These are phyloP conservation scores for Mormyrus proboscirostris DNA, from an alignment of 2,797 vertebrate species.

Conservation along the genomic window DNA sequence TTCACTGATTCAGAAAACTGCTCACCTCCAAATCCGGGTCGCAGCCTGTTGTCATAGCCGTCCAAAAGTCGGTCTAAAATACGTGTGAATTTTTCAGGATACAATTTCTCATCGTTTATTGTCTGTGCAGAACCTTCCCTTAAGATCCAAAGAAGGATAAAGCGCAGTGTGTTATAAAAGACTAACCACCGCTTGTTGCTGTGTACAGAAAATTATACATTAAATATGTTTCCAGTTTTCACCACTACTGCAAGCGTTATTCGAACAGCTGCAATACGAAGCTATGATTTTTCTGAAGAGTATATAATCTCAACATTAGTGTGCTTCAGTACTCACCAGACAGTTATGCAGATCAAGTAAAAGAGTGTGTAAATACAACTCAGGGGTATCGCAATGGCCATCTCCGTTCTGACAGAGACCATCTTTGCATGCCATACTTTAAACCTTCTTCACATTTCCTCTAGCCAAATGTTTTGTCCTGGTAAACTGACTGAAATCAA, in stretches of 20 bases:
- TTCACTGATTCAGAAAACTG: conserved; percentile 15
- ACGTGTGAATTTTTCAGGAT: conserved; percentile 93
- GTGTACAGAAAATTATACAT: background rate
- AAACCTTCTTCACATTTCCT: conserved; percentile 72
- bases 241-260: background rate
- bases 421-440: conserved; percentile 91
- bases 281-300: background rate
- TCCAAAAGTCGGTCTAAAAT: conserved; percentile 94
- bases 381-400: conserved; percentile 70
- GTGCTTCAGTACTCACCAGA: conserved; percentile 73
- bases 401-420: conserved; percentile 84
- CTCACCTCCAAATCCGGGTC: conserved; percentile 95
- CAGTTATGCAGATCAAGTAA: conserved; percentile 75
- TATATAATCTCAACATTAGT: background rate
- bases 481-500: conserved; percentile 46
- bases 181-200: background rate
- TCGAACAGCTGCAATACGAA: background rate
- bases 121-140: conserved; percentile 71
- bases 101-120: conserved; percentile 81
- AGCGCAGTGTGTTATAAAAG: conserved; percentile 14
- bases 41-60: conserved; percentile 95
- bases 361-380: conserved; percentile 70
- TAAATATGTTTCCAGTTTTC: background rate
- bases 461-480: conserved; percentile 62
- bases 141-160: conserved; percentile 57